A percentile compares a stretch with the other conserved stretches of the same genome.
Conservation (phyloP, 2,888 invertebrate species). For the Anorthoa munda region DNA sequence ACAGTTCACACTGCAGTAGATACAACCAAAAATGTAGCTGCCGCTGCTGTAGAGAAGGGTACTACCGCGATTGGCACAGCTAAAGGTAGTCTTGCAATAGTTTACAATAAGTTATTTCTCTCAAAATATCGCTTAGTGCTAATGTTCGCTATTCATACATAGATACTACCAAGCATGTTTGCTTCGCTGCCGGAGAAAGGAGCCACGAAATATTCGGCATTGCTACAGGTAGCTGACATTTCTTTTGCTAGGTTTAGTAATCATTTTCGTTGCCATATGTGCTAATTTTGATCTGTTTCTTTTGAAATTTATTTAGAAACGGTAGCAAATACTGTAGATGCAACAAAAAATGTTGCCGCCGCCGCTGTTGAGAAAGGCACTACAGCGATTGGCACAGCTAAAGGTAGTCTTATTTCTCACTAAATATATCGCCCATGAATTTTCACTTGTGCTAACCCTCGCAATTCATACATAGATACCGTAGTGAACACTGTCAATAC, state of each 20-base stretch:
- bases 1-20: conserved; percentile 33
- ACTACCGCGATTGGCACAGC: conserved; percentile 19
- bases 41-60: conserved; percentile 20
- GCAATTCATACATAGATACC: conserved; percentile 53
- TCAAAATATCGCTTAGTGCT: conserved; percentile 2
- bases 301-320: conserved; percentile 19
- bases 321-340: conserved; percentile 34
- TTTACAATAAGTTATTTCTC: not conserved
- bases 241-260: conserved; percentile 15
- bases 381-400: conserved; percentile 16
- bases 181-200: conserved; percentile 71
- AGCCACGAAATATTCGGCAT: conserved; percentile 68
- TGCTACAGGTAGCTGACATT: conserved; percentile 60
- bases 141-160: conserved; percentile 27
- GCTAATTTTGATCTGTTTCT: conserved; percentile 13
- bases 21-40: conserved; percentile 35
- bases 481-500: conserved; percentile 71
- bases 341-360: conserved; percentile 31
- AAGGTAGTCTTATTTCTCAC: conserved; percentile 18
- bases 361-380: conserved; percentile 27
- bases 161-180: conserved; percentile 72
- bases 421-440: not conserved
- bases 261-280: conserved; percentile 45
- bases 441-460: conserved; percentile 13
- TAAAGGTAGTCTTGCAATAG: conserved; percentile 35